These are phyloP conservation scores for Scortum barcoo DNA, from an alignment of 2,113 vertebrate species.

Conservation along the genomic window DNA sequence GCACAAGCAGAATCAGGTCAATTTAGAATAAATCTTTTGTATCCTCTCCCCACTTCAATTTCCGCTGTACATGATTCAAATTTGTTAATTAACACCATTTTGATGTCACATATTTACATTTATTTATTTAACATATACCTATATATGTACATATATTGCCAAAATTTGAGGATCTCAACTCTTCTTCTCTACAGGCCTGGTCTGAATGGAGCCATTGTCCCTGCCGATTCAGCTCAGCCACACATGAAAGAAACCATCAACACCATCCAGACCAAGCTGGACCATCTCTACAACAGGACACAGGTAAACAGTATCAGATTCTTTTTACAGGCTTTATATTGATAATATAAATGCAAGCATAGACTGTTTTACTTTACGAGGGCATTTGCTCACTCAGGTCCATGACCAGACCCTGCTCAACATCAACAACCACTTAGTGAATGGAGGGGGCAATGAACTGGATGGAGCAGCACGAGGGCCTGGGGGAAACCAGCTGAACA, in stretches of 20 bases:
- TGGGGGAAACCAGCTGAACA: constrained; percentile 57
- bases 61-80: neutral
- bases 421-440: constrained; percentile 86
- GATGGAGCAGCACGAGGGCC: constrained; percentile 50
- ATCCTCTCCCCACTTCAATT: neutral
- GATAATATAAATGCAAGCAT: neutral
- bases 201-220: constrained; percentile 82
- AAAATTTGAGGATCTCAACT: neutral
- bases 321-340: neutral
- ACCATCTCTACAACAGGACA: constrained; percentile 91
- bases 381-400: constrained; percentile 69
- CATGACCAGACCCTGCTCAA: constrained; percentile 87
- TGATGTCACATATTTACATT: neutral
- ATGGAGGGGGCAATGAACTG: constrained; percentile 70
- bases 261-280: constrained; percentile 90
- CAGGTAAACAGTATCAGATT: constrained; percentile 58
- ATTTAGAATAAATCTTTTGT: neutral
- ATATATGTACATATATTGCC: neutral
- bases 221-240: constrained; percentile 88
- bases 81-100: neutral
- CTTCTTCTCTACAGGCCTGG: constrained; percentile 50
- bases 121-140: neutral
- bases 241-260: constrained; percentile 91
- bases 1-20: neutral
- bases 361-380: neutral